These are phyloP conservation scores for Melanotaenia duboulayi DNA, from an alignment of 2,113 vertebrate species.

Conservation along the genomic window DNA sequence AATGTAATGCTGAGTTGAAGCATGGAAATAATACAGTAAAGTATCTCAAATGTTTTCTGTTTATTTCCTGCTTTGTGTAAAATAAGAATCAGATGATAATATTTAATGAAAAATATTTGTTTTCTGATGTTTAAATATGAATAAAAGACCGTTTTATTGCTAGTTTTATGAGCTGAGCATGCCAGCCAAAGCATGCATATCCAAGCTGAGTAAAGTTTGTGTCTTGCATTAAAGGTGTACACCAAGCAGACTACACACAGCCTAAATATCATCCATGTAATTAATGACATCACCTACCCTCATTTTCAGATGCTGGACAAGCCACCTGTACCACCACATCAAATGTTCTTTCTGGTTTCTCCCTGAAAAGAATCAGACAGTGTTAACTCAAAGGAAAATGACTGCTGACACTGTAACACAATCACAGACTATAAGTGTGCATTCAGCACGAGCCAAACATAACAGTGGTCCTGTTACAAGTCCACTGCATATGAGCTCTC, in stretches of 20 bases:
- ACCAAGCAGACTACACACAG: background rate
- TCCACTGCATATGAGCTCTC: background rate
- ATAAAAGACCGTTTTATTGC: background rate
- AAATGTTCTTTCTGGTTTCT: slow-evolving; percentile 95
- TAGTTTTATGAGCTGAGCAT: background rate
- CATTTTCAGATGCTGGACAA: slow-evolving; percentile 89
- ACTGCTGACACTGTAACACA: background rate
- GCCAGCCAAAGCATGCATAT: background rate
- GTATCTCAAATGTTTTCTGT: background rate
- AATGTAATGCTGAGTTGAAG: background rate
- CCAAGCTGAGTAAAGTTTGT: too few species aligned
- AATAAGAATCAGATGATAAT: background rate
- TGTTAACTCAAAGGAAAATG: background rate
- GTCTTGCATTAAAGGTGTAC: too few species aligned
- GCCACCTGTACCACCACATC: slow-evolving; percentile 94
- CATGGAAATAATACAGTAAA: background rate
- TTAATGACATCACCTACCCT: slow-evolving; percentile 83
- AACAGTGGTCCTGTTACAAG: background rate
- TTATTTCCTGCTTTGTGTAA: background rate
- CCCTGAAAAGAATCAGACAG: slow-evolving; percentile 78
- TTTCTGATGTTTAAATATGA: background rate
- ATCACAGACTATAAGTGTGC: slow-evolving; percentile 28
- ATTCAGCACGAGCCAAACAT: background rate
- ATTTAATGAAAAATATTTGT: too few species aligned
- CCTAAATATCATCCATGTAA: background rate